Evolutionary conservation across 2,888 invertebrate genomes (phyloP).

Genomic region (Saturnia japonica): DNA sequence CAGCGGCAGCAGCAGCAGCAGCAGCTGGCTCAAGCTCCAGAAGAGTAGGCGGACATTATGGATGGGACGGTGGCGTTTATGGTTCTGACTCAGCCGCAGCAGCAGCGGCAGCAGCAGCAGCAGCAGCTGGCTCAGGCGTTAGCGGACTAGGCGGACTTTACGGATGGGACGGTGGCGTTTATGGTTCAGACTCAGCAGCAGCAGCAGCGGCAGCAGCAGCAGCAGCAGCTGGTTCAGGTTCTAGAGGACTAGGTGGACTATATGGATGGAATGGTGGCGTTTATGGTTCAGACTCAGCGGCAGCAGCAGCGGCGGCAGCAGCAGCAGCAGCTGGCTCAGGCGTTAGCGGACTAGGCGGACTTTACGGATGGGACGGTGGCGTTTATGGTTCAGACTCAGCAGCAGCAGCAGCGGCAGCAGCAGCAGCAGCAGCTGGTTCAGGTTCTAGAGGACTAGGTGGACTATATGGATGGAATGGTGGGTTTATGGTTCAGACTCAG

Average conservation of each 20-base stretch:
- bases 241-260: neutral
- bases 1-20: slow-evolving; percentile 18
- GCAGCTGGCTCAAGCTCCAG: too few species aligned
- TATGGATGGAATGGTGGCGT: neutral
- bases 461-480: neutral
- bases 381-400: slow-evolving; percentile 5
- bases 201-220: slow-evolving; percentile 22
- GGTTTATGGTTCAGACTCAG: neutral
- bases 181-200: slow-evolving; percentile 17
- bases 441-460: slow-evolving; percentile 12
- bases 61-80: too few species aligned
- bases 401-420: slow-evolving; percentile 21
- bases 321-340: slow-evolving; percentile 15
- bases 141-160: neutral
- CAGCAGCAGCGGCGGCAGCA: neutral
- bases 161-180: neutral
- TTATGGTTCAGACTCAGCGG: neutral
- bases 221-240: slow-evolving; percentile 8
- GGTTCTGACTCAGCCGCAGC: slow-evolving; percentile 6
- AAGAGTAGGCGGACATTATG: too few species aligned
- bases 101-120: slow-evolving; percentile 8
- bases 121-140: neutral
- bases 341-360: slow-evolving; percentile 15
- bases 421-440: slow-evolving; percentile 16
- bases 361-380: neutral